Evolutionary conservation across 1,140 invertebrate species (phyloP).

Genomic region (Scylla paramamosain): DNA sequence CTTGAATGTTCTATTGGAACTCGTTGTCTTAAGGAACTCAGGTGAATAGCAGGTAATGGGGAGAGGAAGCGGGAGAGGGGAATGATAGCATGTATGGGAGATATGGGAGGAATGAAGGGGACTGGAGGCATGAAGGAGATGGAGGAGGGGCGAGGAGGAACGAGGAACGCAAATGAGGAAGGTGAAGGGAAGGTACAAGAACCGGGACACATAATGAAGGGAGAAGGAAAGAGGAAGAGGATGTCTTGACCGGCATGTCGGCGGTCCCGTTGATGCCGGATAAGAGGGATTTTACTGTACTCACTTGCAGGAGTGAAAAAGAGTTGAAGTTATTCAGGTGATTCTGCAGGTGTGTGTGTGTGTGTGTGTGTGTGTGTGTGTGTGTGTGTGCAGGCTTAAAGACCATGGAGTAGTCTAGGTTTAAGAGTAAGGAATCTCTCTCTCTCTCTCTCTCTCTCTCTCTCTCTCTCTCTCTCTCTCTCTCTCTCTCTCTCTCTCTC

Average conservation of each 20-base stretch:
- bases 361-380: background rate
- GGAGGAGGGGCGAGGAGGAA: too few relatives aligned
- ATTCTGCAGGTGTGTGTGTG: background rate
- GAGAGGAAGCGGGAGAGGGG: background rate
- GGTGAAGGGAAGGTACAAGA: too few relatives aligned
- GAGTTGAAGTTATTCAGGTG: slow-evolving; percentile 21
- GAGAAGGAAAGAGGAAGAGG: too few relatives aligned
- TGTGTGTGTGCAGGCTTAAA: too few relatives aligned
- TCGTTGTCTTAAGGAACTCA: background rate
- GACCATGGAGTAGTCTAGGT: too few relatives aligned
- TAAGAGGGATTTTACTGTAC: background rate
- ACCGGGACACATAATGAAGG: too few relatives aligned
- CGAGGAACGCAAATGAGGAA: background rate
- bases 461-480: too few relatives aligned
- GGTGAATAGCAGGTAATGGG: background rate
- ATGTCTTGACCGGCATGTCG: too few relatives aligned
- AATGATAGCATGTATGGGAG: background rate
- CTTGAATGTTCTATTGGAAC: background rate
- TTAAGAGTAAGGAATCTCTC: too few relatives aligned
- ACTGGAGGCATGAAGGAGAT: background rate
- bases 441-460: too few relatives aligned
- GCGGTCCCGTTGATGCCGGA: too few relatives aligned
- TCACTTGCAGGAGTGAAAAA: background rate
- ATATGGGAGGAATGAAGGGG: background rate
- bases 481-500: too few relatives aligned